A percentile compares a stretch with the other conserved stretches of the same genome.
These are phyloP conservation scores for Nycticorax nycticorax DNA, from an alignment of 2,113 vertebrate species.

Conservation along the genomic window DNA sequence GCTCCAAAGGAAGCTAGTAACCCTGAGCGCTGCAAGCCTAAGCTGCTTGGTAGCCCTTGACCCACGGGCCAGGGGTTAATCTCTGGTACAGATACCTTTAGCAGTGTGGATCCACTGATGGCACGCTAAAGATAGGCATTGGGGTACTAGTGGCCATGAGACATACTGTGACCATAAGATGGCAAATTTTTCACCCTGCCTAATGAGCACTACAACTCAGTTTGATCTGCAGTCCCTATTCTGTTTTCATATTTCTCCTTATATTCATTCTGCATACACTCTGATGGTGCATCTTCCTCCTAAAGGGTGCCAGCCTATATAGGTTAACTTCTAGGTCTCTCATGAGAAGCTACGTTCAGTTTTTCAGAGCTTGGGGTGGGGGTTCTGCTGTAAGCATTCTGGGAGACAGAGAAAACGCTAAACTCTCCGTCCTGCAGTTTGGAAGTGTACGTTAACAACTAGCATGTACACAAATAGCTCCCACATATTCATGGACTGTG, in stretches of 20 bases:
- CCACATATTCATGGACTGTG: neutral
- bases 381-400: neutral
- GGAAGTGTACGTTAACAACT: neutral
- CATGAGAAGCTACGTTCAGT: neutral
- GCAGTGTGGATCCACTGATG: neutral
- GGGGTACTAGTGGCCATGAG: neutral
- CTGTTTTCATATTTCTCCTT: neutral
- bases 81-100: neutral
- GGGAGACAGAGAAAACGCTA: neutral
- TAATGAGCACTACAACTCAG: neutral
- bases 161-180: accelerated
- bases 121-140: neutral
- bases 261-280: neutral
- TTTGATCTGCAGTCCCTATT: neutral
- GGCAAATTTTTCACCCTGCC: neutral
- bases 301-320: neutral
- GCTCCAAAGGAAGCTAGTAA: neutral
- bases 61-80: neutral
- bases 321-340: neutral
- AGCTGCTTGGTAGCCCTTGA: neutral
- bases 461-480: neutral
- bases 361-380: neutral
- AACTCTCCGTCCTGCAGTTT: neutral
- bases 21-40: neutral
- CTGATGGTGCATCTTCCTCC: neutral